Percentiles rank a stretch among this genome's conserved stretches.
These are phyloP conservation scores for Phenganax stokvisi DNA, from an alignment of 92 coral and sea anemone genomes.

Conservation along the genomic window DNA sequence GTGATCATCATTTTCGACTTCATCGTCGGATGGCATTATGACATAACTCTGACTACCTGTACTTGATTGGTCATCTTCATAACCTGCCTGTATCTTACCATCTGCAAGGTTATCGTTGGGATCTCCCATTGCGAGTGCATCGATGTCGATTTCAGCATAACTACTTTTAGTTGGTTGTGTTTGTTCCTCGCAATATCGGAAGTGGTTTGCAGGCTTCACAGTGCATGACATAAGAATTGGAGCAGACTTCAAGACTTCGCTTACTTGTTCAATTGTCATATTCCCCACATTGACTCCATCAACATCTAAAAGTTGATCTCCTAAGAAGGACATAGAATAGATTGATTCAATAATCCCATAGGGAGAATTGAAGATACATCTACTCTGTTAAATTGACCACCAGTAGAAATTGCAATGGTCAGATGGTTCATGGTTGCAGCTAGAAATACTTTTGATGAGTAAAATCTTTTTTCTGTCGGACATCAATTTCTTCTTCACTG, in stretches of 20 bases:
- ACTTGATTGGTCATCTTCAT: conserved; percentile 39
- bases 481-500: too few species aligned
- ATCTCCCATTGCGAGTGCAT: conserved; percentile 48
- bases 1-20: conserved; percentile 1
- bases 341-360: neutral
- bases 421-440: too few species aligned
- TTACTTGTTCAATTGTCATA: conserved; percentile 67
- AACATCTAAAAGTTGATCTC: conserved; percentile 86
- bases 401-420: too few species aligned
- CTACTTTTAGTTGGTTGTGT: conserved; percentile 56
- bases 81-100: neutral
- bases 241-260: conserved; percentile 78
- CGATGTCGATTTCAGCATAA: conserved; percentile 82
- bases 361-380: neutral
- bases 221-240: conserved; percentile 79
- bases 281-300: conserved; percentile 80
- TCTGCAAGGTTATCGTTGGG: conserved; percentile 43
- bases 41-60: conserved; percentile 24
- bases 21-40: conserved; percentile 30
- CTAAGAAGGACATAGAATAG: conserved; percentile 31
- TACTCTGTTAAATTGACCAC: too few species aligned
- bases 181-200: conserved; percentile 62
- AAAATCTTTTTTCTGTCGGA: too few species aligned
- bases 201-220: conserved; percentile 77
- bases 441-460: too few species aligned